phyloP scores from a whole-genome alignment of 2,113 vertebrate genomes.

The Elanoides forficatus region DNA sequence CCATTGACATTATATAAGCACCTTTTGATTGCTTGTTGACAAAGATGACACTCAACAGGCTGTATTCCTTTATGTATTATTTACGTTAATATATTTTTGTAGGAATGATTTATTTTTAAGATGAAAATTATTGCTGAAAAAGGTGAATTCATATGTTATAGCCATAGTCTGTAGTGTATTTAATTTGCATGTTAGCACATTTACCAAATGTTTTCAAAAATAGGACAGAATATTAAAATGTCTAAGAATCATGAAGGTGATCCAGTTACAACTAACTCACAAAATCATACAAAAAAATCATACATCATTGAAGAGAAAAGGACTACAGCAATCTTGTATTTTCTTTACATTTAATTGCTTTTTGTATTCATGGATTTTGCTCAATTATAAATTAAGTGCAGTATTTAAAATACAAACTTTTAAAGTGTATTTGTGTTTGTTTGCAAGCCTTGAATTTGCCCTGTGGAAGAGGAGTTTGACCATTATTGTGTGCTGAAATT shows the following conservation, averaged over 20 bases:
- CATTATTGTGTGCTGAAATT: neutral
- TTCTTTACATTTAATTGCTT: neutral
- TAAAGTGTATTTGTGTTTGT: neutral
- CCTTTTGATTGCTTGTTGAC: neutral
- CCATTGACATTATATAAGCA: neutral
- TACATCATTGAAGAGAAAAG: neutral
- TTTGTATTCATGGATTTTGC: neutral
- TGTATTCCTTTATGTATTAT: neutral
- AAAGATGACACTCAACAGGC: neutral
- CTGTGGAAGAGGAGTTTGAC: neutral
- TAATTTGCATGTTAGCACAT: neutral
- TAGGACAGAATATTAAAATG: neutral
- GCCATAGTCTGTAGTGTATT: neutral
- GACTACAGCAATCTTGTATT: neutral
- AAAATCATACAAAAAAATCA: neutral
- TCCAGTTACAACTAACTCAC: neutral
- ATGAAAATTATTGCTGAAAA: neutral
- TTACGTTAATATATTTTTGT: neutral
- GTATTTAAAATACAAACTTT: neutral
- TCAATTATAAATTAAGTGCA: neutral
- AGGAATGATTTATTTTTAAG: neutral
- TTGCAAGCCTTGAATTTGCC: neutral
- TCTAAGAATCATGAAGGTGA: neutral
- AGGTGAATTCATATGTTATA: neutral
- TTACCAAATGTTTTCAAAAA: neutral